phyloP scores from a whole-genome alignment of 2,888 invertebrate genomes.

The Actias luna region DNA sequence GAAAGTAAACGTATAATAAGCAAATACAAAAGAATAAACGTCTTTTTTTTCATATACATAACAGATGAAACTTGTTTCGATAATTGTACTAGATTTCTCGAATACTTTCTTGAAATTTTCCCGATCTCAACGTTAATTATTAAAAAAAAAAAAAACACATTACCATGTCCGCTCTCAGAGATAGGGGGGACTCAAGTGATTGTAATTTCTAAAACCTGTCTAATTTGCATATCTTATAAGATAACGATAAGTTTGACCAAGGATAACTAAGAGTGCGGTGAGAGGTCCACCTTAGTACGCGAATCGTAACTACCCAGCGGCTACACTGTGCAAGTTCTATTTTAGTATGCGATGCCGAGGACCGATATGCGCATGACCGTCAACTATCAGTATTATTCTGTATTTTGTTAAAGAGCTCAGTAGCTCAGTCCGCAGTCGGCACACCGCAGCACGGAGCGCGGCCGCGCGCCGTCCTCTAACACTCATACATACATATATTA shows the following conservation, averaged over 20 bases:
- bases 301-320: constrained; percentile 16
- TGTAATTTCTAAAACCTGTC: too few species aligned
- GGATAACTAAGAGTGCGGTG: constrained; percentile 41
- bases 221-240: too few species aligned
- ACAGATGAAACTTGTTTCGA: not conserved
- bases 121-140: not conserved
- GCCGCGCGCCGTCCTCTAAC: constrained; percentile 67
- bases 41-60: too few species aligned
- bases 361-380: constrained; percentile 73
- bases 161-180: too few species aligned
- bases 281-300: constrained; percentile 30
- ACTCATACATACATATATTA: constrained; percentile 26
- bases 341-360: constrained; percentile 57
- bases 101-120: not conserved
- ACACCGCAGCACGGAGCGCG: constrained; percentile 68
- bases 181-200: too few species aligned
- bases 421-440: constrained; percentile 45
- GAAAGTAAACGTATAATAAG: too few species aligned
- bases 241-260: constrained; percentile 27
- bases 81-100: not conserved
- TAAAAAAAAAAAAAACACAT: too few species aligned
- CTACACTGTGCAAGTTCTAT: constrained; percentile 57
- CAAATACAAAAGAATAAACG: too few species aligned
- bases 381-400: constrained; percentile 42
- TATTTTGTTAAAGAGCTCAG: constrained; percentile 42